These are phyloP conservation scores for Thymallus thymallus DNA, from an alignment of 2,113 vertebrate species.

Conservation along the genomic window DNA sequence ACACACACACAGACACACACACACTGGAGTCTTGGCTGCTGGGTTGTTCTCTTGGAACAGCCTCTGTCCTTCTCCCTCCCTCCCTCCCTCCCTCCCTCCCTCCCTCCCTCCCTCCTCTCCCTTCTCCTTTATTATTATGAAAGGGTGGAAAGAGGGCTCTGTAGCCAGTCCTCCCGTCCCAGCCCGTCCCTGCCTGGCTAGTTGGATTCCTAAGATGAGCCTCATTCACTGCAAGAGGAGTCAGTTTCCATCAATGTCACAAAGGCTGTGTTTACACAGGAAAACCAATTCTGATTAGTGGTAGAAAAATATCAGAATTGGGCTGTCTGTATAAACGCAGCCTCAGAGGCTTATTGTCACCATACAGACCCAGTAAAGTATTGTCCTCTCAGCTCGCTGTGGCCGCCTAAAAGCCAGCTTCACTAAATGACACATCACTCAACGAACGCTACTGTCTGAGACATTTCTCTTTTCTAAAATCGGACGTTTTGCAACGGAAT, in stretches of 20 bases:
- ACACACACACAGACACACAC: no score
- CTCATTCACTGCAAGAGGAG: conserved; percentile 7
- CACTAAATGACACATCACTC: conserved; percentile 41
- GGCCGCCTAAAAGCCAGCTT: background rate
- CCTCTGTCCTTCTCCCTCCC: conserved; percentile 6
- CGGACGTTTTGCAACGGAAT: background rate
- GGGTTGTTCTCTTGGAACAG: conserved; percentile 43
- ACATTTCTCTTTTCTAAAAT: conserved; percentile 9
- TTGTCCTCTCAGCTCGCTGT: conserved; percentile 33
- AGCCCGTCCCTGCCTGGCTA: conserved; percentile 27
- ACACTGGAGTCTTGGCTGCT: conserved; percentile 49
- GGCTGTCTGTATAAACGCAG: no score
- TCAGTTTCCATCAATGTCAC: conserved; percentile 43
- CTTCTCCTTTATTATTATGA: conserved; percentile 69
- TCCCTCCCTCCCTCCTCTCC: conserved; percentile 67
- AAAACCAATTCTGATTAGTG: no score
- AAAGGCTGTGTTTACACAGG: no score
- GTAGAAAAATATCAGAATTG: no score
- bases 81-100: conserved; percentile 8
- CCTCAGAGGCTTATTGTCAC: conserved; percentile 51
- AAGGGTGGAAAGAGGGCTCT: conserved; percentile 53
- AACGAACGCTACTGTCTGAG: background rate
- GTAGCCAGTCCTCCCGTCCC: conserved; percentile 44
- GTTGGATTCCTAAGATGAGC: conserved; percentile 48
- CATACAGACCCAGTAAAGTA: conserved; percentile 10